Evolutionary conservation across 2,797 vertebrate genomes (phyloP).

Genomic region (Podargus strigoides): DNA sequence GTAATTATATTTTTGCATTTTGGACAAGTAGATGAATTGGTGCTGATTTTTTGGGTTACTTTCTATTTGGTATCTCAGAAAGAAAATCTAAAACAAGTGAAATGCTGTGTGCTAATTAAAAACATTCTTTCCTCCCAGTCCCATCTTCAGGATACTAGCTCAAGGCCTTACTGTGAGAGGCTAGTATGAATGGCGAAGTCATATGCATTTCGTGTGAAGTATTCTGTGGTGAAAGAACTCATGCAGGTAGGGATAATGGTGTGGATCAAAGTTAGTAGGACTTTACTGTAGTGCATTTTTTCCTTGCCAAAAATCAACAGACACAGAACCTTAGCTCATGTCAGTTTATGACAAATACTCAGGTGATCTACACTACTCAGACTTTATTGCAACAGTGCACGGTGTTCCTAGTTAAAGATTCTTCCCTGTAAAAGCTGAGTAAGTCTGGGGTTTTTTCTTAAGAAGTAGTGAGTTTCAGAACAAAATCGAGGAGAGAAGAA

Average conservation of each 20-base stretch:
- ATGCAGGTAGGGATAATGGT: conserved; percentile 33
- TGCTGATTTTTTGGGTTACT: conserved; percentile 64
- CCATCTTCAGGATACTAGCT: conserved; percentile 63
- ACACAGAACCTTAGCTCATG: conserved; percentile 74
- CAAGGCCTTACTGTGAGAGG: conserved; percentile 62
- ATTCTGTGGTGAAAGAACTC: conserved; percentile 37
- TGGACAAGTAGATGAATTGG: conserved; percentile 60
- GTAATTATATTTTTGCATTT: conserved; percentile 44
- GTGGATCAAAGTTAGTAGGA: conserved; percentile 37
- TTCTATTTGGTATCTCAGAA: conserved; percentile 42
- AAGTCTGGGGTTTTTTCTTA: conserved; percentile 17
- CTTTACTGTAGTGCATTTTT: conserved; percentile 60
- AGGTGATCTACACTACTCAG: conserved; percentile 72
- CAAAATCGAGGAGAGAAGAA: not conserved
- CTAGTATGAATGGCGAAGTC: not conserved
- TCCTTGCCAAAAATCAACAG: conserved; percentile 66
- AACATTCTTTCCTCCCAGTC: conserved; percentile 46
- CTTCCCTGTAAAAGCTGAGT: conserved; percentile 58
- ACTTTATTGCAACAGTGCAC: conserved; percentile 60
- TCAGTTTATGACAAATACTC: conserved; percentile 77
- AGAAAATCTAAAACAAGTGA: conserved; percentile 53
- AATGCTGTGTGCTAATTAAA: conserved; percentile 58
- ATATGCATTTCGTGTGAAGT: not conserved
- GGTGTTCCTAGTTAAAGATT: conserved; percentile 64
- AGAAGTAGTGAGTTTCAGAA: conserved; percentile 30